These are phyloP conservation scores for Urocolius indicus DNA, from an alignment of 2,113 vertebrate species.

Conservation along the genomic window DNA sequence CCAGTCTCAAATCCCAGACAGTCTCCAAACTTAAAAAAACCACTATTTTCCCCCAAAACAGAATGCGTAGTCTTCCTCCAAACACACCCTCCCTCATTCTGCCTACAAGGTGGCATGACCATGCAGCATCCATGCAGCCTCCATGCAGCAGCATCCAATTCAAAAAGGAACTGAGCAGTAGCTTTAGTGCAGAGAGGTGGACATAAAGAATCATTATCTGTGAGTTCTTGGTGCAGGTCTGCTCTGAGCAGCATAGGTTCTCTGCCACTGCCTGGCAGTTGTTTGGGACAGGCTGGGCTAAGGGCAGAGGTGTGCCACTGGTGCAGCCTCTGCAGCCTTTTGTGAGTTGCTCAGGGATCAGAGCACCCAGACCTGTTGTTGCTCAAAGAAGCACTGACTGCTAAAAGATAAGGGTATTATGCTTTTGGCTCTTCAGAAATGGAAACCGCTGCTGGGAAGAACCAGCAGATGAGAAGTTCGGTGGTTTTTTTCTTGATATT, in stretches of 20 bases:
- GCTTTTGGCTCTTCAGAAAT: neutral
- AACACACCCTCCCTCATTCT: accelerated
- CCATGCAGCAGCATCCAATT: neutral
- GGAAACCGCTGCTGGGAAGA: neutral
- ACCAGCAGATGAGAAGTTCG: neutral
- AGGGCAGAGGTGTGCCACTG: neutral
- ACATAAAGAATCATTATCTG: neutral
- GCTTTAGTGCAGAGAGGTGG: neutral
- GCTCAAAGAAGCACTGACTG: neutral
- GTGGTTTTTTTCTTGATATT: accelerated
- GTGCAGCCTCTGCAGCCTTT: neutral
- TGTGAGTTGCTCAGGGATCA: neutral
- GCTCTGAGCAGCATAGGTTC: neutral
- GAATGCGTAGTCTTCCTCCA: neutral
- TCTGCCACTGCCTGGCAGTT: neutral
- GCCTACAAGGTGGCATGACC: neutral
- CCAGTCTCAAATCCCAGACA: neutral
- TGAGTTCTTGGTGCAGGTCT: neutral
- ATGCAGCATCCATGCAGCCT: no score
- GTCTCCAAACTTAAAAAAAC: neutral
- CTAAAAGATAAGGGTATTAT: neutral
- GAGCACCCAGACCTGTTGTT: neutral
- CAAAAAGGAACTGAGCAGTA: neutral
- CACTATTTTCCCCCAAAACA: neutral
- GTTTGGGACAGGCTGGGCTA: neutral